Conservation (phyloP, 2,113 vertebrate genomes). For the Motacilla tschutschensis region DNA sequence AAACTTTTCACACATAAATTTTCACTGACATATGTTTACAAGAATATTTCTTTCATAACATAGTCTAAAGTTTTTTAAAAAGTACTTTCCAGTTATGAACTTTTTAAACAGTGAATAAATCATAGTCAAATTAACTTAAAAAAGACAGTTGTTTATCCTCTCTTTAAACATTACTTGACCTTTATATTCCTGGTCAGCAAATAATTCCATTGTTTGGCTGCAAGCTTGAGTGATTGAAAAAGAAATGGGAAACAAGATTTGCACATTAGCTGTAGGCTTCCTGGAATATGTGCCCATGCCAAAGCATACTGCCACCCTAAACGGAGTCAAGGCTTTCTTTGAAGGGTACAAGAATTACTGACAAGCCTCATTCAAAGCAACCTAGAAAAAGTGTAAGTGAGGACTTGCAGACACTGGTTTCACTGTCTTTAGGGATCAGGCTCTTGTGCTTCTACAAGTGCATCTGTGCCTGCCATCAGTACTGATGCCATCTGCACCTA, state of each 20-base stretch:
- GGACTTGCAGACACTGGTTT: background rate
- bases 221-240: background rate
- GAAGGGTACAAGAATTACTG: background rate
- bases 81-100: background rate
- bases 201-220: background rate
- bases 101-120: slow-evolving; percentile 38
- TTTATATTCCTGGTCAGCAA: background rate
- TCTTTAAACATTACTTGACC: background rate
- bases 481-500: background rate
- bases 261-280: background rate
- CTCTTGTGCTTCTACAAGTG: background rate
- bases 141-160: background rate
- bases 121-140: background rate
- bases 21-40: background rate
- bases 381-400: background rate
- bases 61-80: background rate
- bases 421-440: background rate
- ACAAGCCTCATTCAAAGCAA: background rate
- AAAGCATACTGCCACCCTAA: background rate
- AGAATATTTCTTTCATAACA: background rate
- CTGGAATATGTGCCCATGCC: background rate
- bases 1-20: background rate
- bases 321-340: background rate
- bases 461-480: background rate
- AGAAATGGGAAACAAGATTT: background rate